Evolutionary conservation across 2,797 vertebrate species (phyloP).

Genomic region (Rhadinocentrus ornatus): DNA sequence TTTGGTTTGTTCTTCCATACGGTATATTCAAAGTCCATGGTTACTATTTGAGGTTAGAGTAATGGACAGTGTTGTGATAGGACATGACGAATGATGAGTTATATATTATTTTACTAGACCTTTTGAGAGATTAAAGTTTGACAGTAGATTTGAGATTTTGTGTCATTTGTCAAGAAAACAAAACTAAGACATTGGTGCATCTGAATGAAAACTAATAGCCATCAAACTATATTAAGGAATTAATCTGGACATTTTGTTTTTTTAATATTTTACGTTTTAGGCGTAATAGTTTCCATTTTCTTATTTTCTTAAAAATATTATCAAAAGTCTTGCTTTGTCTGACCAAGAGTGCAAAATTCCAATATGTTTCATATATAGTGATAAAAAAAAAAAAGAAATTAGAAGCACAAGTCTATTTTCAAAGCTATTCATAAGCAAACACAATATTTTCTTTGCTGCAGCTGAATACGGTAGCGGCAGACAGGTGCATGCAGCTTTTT

Average conservation of each 20-base stretch:
- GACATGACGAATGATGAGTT: background rate
- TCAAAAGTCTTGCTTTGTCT: background rate
- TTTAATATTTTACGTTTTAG: background rate
- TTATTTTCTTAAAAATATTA: background rate
- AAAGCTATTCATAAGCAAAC: background rate
- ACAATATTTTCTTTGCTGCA: background rate
- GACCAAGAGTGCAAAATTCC: background rate
- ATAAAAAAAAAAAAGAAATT: background rate
- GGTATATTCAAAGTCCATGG: conserved; percentile 9
- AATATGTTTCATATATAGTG: background rate
- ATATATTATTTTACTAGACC: background rate
- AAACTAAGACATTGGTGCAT: background rate
- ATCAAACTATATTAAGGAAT: background rate
- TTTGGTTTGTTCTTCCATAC: conserved; percentile 12
- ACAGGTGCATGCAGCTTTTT: background rate
- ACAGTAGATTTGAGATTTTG: background rate
- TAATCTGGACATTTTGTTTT: background rate
- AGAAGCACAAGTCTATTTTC: background rate
- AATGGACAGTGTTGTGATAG: conserved; percentile 2
- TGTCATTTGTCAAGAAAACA: background rate
- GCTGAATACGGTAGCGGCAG: background rate
- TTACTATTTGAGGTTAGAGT: conserved; percentile 6
- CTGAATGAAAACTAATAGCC: background rate
- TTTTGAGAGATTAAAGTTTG: background rate
- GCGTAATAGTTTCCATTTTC: background rate